phyloP scores from a whole-genome alignment of 2,113 vertebrate species.

The Oreochromis spilurus region DNA sequence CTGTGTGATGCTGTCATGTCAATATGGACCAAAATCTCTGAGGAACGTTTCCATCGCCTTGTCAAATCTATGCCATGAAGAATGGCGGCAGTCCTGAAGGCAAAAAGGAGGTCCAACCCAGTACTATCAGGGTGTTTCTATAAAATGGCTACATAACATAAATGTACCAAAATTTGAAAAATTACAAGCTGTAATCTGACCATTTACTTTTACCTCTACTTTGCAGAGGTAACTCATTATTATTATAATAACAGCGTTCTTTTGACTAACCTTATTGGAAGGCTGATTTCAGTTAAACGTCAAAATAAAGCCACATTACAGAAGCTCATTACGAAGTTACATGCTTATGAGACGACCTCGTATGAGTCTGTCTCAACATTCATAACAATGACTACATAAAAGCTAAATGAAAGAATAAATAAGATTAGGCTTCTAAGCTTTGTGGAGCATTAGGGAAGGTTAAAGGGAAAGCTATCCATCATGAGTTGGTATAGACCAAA shows the following conservation, averaged over 20 bases:
- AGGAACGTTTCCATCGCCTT: background rate
- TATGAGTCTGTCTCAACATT: background rate
- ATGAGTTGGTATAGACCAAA: background rate
- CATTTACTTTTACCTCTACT: background rate
- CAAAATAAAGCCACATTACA: background rate
- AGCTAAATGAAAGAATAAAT: background rate
- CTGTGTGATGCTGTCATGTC: background rate
- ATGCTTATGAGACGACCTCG: background rate
- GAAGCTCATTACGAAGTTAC: no score
- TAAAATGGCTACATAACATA: background rate
- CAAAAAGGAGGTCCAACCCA: background rate
- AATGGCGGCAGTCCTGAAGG: background rate
- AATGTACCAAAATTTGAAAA: background rate
- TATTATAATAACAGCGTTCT: background rate
- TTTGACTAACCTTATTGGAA: background rate
- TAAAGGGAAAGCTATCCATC: background rate
- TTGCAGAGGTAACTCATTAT: background rate
- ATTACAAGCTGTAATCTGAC: background rate
- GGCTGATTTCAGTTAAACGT: background rate
- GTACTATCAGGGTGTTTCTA: background rate
- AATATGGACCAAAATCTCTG: background rate
- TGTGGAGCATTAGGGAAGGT: background rate
- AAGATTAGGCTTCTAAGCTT: background rate
- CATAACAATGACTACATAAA: background rate
- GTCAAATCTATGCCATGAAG: background rate